These are phyloP conservation scores for Graptemys geographica DNA, from an alignment of 2,797 vertebrate species.

Conservation along the genomic window DNA sequence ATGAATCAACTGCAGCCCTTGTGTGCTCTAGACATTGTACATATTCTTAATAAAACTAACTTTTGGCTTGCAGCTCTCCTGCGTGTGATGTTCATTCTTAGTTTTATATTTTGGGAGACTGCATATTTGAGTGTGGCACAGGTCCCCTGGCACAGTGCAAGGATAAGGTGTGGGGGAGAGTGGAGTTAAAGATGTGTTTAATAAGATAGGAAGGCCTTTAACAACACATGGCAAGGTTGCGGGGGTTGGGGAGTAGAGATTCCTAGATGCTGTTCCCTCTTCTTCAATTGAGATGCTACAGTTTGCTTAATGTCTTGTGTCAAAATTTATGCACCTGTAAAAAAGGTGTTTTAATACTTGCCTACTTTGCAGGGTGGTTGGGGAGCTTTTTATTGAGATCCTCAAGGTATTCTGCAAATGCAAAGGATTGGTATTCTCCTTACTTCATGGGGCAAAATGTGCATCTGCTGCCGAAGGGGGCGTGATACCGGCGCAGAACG, in stretches of 20 bases:
- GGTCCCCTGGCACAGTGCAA: conserved; percentile 32
- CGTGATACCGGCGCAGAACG: neutral
- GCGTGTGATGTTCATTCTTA: conserved; percentile 11
- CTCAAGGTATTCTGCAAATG: neutral
- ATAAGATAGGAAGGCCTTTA: neutral
- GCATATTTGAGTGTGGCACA: conserved; percentile 15
- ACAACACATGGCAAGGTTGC: neutral
- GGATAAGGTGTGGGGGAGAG: neutral
- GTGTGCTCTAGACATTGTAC: neutral
- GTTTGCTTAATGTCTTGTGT: neutral
- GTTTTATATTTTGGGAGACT: neutral
- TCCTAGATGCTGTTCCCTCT: neutral
- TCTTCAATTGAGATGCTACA: neutral
- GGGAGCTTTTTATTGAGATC: neutral
- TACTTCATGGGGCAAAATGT: neutral
- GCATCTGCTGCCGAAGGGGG: neutral
- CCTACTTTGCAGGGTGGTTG: neutral
- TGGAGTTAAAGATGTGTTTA: neutral
- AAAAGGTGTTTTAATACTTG: neutral
- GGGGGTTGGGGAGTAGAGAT: neutral
- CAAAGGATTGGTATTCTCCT: neutral
- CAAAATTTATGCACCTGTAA: neutral
- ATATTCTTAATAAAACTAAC: neutral
- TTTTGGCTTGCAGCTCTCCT: conserved; percentile 38
- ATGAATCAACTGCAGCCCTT: accelerated